These are phyloP conservation scores for Daboia siamensis DNA, from an alignment of 2,113 vertebrate species.

Conservation along the genomic window DNA sequence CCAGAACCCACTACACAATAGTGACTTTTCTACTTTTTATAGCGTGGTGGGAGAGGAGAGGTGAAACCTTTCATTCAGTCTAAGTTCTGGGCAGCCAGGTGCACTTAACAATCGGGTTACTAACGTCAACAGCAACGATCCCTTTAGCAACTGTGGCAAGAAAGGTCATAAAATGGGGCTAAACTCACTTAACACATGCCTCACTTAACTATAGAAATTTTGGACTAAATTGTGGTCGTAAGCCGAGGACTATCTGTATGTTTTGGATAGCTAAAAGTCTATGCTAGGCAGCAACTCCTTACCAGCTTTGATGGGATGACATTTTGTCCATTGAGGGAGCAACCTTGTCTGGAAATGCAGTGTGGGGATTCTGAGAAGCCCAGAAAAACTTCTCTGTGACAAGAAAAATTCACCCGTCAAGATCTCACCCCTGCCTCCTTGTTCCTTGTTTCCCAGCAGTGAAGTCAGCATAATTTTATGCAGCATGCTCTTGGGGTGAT, in stretches of 20 bases:
- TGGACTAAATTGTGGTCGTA: neutral
- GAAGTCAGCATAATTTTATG: neutral
- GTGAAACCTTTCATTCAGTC: neutral
- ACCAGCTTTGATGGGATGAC: neutral
- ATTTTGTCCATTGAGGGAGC: neutral
- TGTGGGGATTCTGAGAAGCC: neutral
- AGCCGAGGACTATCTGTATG: neutral
- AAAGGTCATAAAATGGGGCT: neutral
- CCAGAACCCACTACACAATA: too few species aligned
- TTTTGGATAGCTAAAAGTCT: neutral
- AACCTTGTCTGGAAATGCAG: neutral
- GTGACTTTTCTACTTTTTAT: neutral
- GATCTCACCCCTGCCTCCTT: too few species aligned
- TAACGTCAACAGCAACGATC: neutral
- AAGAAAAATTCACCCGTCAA: neutral
- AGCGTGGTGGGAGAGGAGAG: neutral
- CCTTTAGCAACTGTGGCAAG: neutral
- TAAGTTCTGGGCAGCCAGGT: neutral
- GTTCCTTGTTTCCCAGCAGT: neutral
- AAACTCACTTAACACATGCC: neutral
- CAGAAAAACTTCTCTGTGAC: neutral
- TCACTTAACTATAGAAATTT: neutral
- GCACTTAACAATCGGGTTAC: neutral
- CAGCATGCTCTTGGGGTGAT: neutral
- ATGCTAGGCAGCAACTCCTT: neutral